Evolutionary conservation across 1,140 invertebrate species (phyloP), one percentile per base, ranked within the genome.

Genomic region (Thereuonema tuberculata): DNA sequence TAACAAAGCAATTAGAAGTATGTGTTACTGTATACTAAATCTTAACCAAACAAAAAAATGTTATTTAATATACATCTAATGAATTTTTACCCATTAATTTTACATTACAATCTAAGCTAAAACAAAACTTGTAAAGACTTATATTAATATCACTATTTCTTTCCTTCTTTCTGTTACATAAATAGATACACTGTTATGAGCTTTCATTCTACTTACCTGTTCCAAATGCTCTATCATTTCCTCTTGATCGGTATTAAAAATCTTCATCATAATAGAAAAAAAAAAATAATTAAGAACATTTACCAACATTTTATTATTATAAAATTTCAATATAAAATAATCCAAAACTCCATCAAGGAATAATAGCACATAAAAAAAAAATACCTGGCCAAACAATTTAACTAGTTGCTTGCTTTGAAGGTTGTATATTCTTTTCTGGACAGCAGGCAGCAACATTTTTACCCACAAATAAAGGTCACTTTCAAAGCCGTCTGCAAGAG

Each of bases 371-470:
- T 50, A 25, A 37, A 14, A 23, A 27, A 21, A 23, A 59, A 63
- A 61, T 61, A 81, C 78, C 68, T 82, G 80, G 50, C 87, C 84
- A 72, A 93, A 94, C 15, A 95, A 70, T 72, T 95, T 96, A 0
- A 93, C 76, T 37, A 95, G 73, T 66, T 93, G 89, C 71, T 93
- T 95, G 68, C 84, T 92, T 72, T 93, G 90, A 24, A 96, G 72
- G 75, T 95, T 95, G 68, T 94, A 95, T 24, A 94, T 81, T 57
- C 87, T 76, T 69, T 93, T 90, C 1, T 82, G 78, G 37, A 85
- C 84, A 23, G 82, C 83, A 0, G 92, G 92, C 28, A 95, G 75
- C n/a, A 95, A 69, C 52, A 93, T 71, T 64, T 84, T 84, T 68
- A 89, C 82, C 87, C 89, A 89, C n/a, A 93, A 74, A 48, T 81